A percentile compares a stretch with the other conserved stretches of the same genome.
Conservation (phyloP, 2,797 vertebrate genomes). For the Gorsachius magnificus region DNA sequence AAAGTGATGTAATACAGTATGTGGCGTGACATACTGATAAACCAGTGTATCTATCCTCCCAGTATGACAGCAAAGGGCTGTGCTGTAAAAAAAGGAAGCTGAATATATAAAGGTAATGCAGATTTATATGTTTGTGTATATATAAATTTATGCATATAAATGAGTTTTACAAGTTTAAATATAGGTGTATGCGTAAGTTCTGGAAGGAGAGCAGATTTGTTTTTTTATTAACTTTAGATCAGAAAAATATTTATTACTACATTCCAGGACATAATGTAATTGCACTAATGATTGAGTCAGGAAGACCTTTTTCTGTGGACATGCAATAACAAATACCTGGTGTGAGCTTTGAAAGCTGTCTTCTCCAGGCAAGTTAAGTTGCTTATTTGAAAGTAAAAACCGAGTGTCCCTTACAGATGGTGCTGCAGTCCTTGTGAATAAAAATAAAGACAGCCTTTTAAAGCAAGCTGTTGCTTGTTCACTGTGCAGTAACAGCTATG, state of each 20-base stretch:
- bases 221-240: not conserved
- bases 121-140: not conserved
- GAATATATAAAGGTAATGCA: not conserved
- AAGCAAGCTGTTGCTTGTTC: not conserved
- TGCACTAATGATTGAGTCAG: not conserved
- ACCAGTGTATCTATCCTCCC: not conserved
- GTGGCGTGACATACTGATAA: not conserved
- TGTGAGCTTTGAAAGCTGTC: not conserved
- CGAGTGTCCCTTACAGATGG: not conserved
- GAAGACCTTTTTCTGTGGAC: not conserved
- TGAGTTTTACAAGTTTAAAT: not conserved
- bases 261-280: not conserved
- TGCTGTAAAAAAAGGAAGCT: not conserved
- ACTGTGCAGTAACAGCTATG: not conserved
- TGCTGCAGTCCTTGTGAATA: not conserved
- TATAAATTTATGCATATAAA: not conserved
- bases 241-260: not conserved
- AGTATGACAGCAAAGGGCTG: not conserved
- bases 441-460: not conserved
- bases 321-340: rapidly evolving
- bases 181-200: not conserved
- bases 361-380: not conserved
- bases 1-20: not conserved
- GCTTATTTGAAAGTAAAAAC: not conserved
- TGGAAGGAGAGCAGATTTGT: not conserved